Base-by-base conservation (phyloP, 1,140 invertebrate species). In the Potamilus streckersoni region DNA sequence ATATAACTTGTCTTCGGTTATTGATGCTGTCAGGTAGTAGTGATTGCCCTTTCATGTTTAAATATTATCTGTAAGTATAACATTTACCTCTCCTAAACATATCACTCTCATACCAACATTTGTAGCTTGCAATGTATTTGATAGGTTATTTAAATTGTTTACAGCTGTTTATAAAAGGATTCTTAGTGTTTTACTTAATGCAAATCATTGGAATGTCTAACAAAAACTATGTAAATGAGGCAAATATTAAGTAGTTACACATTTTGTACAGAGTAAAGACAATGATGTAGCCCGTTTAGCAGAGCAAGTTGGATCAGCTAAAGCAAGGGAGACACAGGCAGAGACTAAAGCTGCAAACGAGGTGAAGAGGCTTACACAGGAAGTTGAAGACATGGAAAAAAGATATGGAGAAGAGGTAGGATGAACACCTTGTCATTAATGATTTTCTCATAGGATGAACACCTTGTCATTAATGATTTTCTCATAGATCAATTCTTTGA, bases 271-370 rank as follows among this genome's bases (percentile, higher is more conserved):
- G 81, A 82, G 69, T 31, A 80, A 79, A 73, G 84, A 84, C 56
- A 75, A 72, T 20, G 80, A 86, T 69, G 73, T 77, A 16, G 83
- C 79, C 12, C 71, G 82, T 17, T 73, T 86, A 15, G 80, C 80
- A 13, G 82, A 84, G 60, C 81, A 86, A 70, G 73, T 86, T 2
- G 84, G 82, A 27, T 80, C 83, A 23, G 75, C 74, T 15, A 79
- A 82, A 67, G 85, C 79, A 15, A 72, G 82, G 11, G 80, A 83
- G 62, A 74, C 77, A 57, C 74, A 84, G 72, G 69, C 72, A 49
- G 78, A 86, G 67, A 74, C 82, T 31, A 71, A 76, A n/a, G 68
- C 76, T 8, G 66, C 72, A 6, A 73, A 76, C 2, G 83, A 85
- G 59, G 75, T 81, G 15, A 73, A 79, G 16, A 76, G 76, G 64